phyloP scores from a whole-genome alignment of 2,888 invertebrate genomes.

The Litoditis marina region DNA sequence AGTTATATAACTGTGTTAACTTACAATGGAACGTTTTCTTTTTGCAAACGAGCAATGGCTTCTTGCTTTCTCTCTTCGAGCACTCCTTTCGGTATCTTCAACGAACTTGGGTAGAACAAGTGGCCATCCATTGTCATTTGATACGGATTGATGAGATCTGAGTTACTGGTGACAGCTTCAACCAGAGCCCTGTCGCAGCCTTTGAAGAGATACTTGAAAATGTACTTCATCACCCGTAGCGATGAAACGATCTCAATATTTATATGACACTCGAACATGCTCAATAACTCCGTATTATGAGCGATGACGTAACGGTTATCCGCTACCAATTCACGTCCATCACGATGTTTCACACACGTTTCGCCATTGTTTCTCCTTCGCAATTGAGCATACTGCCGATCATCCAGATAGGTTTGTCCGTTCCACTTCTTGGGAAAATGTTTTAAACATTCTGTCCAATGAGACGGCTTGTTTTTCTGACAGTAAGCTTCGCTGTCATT shows the following conservation, averaged over 20 bases:
- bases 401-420: background rate
- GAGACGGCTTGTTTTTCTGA: too few species aligned
- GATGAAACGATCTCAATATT: constrained; percentile 12
- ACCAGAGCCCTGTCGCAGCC: constrained; percentile 13
- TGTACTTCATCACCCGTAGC: constrained; percentile 13
- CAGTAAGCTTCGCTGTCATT: background rate
- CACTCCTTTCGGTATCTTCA: background rate
- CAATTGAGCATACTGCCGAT: constrained; percentile 4
- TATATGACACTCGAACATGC: constrained; percentile 5
- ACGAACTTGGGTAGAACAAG: background rate
- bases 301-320: constrained; percentile 12
- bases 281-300: constrained; percentile 4
- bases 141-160: too few species aligned
- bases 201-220: constrained; percentile 17
- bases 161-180: background rate
- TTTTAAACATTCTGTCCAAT: constrained; percentile 6
- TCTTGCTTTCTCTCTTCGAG: background rate
- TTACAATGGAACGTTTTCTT: background rate
- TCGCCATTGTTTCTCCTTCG: background rate
- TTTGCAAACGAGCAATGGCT: background rate
- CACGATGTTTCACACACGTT: rapidly evolving
- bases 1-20: too few species aligned
- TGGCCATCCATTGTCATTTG: constrained; percentile 2
- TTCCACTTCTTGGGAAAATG: constrained; percentile 5
- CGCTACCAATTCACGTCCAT: too few species aligned